Evolutionary conservation across 2,888 invertebrate genomes (phyloP).

Genomic region (Trichopoda pennipes): DNA sequence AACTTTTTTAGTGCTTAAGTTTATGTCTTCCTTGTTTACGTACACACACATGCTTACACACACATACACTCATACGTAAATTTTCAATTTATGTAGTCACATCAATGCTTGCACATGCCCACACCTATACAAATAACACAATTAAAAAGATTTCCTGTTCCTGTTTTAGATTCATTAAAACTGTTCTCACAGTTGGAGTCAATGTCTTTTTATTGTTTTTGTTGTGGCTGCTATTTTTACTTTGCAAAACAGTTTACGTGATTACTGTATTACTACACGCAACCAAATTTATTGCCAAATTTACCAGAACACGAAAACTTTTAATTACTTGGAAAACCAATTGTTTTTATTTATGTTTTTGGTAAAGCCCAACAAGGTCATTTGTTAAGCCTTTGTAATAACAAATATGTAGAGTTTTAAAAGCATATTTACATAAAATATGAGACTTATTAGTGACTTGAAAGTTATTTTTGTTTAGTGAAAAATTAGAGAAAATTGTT

Average conservation of each 20-base stretch:
- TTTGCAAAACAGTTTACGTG: background rate
- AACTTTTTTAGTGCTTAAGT: background rate
- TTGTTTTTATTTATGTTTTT: background rate
- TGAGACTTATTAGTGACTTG: no score
- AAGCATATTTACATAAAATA: no score
- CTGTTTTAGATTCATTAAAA: constrained; percentile 15
- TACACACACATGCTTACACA: background rate
- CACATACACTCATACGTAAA: background rate
- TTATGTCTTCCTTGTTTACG: background rate
- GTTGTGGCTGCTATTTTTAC: background rate
- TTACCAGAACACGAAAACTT: constrained; percentile 5
- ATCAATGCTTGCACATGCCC: background rate
- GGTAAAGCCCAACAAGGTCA: background rate
- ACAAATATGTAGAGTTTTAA: no score
- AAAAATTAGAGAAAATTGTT: no score
- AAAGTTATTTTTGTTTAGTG: no score
- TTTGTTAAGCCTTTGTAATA: background rate
- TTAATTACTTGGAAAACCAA: constrained; percentile 25
- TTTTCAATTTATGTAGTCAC: background rate
- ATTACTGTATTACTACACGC: background rate
- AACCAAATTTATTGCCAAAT: constrained; percentile 23
- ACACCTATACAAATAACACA: constrained; percentile 6
- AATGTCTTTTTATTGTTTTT: constrained; percentile 5
- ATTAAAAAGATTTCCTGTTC: constrained; percentile 31
- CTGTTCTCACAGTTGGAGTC: background rate